Conservation (phyloP, 2,888 invertebrate genomes). For the Dorcus hopei region DNA sequence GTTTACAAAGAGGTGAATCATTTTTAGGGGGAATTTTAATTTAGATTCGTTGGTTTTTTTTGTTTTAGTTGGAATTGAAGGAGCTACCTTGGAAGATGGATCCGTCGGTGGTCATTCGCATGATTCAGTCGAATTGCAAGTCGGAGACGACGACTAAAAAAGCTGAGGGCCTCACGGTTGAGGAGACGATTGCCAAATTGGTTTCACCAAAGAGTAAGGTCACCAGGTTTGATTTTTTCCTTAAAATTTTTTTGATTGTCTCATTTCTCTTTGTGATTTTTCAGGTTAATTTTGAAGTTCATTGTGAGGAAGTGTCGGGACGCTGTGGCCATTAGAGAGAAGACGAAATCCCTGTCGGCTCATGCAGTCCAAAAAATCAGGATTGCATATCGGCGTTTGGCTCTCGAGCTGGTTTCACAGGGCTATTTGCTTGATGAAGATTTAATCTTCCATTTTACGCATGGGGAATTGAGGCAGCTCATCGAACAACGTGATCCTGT, state of each 20-base stretch:
- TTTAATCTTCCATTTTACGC: constrained; percentile 66
- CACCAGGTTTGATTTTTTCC: constrained; percentile 3
- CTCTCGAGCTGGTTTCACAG: constrained; percentile 56
- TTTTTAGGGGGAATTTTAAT: not conserved
- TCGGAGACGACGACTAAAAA: constrained; percentile 31
- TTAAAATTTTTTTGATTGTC: not conserved
- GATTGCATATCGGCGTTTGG: constrained; percentile 57
- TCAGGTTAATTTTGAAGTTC: constrained; percentile 59
- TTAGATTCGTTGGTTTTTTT: too few relatives aligned
- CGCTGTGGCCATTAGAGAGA: constrained; percentile 63
- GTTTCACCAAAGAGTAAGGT: constrained; percentile 25
- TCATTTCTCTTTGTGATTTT: constrained; percentile 7
- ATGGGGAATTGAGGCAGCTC: constrained; percentile 61
- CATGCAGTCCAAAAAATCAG: constrained; percentile 58
- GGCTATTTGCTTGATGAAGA: constrained; percentile 64
- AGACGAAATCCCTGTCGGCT: constrained; percentile 61
- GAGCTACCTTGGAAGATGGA: constrained; percentile 66
- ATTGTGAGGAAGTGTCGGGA: constrained; percentile 60
- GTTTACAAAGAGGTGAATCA: constrained; percentile 58
- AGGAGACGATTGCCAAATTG: constrained; percentile 53
- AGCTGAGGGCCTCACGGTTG: constrained; percentile 37
- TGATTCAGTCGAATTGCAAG: constrained; percentile 56
- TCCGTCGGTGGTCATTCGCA: constrained; percentile 59
- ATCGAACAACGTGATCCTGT: constrained; percentile 54
- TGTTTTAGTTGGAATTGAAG: constrained; percentile 61